Conservation (phyloP, 2,888 invertebrate species). For the Ashinkailepas kermadecensis region DNA sequence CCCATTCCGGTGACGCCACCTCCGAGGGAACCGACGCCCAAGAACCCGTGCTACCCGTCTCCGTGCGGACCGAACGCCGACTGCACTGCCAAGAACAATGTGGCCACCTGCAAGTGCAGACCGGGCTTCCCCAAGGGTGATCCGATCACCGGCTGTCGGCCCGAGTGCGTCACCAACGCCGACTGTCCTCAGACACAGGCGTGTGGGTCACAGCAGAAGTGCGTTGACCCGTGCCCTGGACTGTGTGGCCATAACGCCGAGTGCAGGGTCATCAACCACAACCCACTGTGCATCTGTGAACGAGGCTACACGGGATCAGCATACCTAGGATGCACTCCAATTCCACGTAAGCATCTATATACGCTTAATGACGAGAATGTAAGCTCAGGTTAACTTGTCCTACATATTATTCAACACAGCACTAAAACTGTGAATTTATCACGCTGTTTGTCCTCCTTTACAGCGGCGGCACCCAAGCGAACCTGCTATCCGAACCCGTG, state of each 20-base stretch:
- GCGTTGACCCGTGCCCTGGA: conserved; percentile 65
- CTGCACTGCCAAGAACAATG: conserved; percentile 45
- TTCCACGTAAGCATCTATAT: conserved; percentile 42
- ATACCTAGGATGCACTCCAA: conserved; percentile 61
- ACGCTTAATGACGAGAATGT: too few species aligned
- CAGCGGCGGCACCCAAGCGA: not conserved
- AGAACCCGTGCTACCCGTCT: conserved; percentile 42
- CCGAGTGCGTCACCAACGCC: conserved; percentile 66
- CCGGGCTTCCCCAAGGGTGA: conserved; percentile 63
- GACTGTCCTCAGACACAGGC: conserved; percentile 72
- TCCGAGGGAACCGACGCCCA: too few species aligned
- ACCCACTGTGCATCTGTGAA: conserved; percentile 81
- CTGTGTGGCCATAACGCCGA: conserved; percentile 45
- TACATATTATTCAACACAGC: too few species aligned
- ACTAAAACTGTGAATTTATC: too few species aligned
- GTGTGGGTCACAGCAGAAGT: conserved; percentile 63
- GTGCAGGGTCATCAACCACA: conserved; percentile 80
- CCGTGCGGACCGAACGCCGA: conserved; percentile 75
- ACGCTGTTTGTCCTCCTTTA: not conserved
- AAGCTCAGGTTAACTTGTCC: too few species aligned
- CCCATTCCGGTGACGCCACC: conserved; percentile 46
- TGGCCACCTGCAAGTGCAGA: conserved; percentile 67
- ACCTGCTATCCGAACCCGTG: conserved; percentile 53
- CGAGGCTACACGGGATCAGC: conserved; percentile 84
- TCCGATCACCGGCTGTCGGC: conserved; percentile 47